Conservation (phyloP, 2,888 invertebrate species). For the Nineta flava region DNA sequence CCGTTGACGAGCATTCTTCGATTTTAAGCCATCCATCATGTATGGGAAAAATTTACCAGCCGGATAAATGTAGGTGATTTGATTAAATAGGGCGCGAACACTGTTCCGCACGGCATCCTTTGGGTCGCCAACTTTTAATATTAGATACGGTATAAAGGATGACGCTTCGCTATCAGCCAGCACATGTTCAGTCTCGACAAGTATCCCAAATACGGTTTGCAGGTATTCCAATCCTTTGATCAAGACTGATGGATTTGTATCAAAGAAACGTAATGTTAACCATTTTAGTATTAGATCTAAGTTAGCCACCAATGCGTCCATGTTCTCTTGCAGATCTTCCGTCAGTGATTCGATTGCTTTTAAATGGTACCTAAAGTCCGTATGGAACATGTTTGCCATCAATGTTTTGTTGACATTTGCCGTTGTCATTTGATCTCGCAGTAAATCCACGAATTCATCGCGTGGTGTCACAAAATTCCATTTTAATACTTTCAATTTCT, state of each 20-base stretch:
- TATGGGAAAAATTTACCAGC: slow-evolving; percentile 78
- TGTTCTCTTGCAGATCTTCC: slow-evolving; percentile 67
- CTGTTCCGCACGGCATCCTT: slow-evolving; percentile 89
- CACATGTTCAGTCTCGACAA: slow-evolving; percentile 67
- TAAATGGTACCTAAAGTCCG: slow-evolving; percentile 87
- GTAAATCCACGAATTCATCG: slow-evolving; percentile 83
- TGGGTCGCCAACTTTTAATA: slow-evolving; percentile 91
- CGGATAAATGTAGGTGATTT: slow-evolving; percentile 73
- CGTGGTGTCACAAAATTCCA: slow-evolving; percentile 93
- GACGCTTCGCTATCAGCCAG: slow-evolving; percentile 83
- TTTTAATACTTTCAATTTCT: slow-evolving; percentile 77
- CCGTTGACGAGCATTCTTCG: slow-evolving; percentile 91
- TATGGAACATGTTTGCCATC: slow-evolving; percentile 84
- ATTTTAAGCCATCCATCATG: slow-evolving; percentile 88
- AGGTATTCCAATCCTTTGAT: slow-evolving; percentile 91
- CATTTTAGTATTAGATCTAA: slow-evolving; percentile 92
- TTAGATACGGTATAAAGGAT: slow-evolving; percentile 87
- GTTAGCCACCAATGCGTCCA: slow-evolving; percentile 70
- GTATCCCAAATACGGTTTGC: slow-evolving; percentile 60
- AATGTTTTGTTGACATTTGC: slow-evolving; percentile 79
- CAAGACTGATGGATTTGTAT: slow-evolving; percentile 95
- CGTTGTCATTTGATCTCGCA: slow-evolving; percentile 78
- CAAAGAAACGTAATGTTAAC: slow-evolving; percentile 92
- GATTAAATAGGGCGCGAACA: slow-evolving; percentile 70
- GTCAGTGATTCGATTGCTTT: slow-evolving; percentile 85